Evolutionary conservation across 2,888 invertebrate genomes (phyloP).

Genomic region (Megalurothrips usitatus): DNA sequence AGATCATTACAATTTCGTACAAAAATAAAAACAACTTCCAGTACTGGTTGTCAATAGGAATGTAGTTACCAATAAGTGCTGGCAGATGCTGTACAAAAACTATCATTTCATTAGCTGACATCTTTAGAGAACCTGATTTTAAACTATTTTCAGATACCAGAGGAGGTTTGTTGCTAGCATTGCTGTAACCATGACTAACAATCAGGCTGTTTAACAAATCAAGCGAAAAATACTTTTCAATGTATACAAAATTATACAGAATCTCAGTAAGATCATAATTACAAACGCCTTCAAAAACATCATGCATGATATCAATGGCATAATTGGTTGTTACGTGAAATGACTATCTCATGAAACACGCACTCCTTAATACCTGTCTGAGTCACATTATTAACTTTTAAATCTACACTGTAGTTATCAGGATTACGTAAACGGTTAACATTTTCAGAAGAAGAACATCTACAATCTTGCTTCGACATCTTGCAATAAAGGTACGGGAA

Average conservation of each 20-base stretch:
- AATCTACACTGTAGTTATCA: conserved; percentile 31
- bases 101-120: not conserved
- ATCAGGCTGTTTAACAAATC: not conserved
- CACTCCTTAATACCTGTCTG: conserved; percentile 34
- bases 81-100: not conserved
- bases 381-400: conserved; percentile 28
- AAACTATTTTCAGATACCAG: not conserved
- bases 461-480: conserved; percentile 31
- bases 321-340: conserved; percentile 33
- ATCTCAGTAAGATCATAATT: conserved; percentile 28
- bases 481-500: conserved; percentile 36
- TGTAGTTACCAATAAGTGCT: not conserved
- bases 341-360: conserved; percentile 32
- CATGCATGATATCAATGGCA: conserved; percentile 30
- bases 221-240: not conserved
- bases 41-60: not conserved
- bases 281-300: conserved; percentile 29
- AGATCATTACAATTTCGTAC: not conserved
- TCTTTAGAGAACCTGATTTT: not conserved
- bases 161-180: not conserved
- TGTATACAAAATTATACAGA: not conserved
- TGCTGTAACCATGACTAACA: not conserved
- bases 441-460: not conserved
- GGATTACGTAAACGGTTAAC: conserved; percentile 28
- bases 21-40: not conserved